Percentiles rank a stretch among this genome's conserved stretches.
phyloP scores from a whole-genome alignment of 2,113 vertebrate species.

The Lycocorax pyrrhopterus region DNA sequence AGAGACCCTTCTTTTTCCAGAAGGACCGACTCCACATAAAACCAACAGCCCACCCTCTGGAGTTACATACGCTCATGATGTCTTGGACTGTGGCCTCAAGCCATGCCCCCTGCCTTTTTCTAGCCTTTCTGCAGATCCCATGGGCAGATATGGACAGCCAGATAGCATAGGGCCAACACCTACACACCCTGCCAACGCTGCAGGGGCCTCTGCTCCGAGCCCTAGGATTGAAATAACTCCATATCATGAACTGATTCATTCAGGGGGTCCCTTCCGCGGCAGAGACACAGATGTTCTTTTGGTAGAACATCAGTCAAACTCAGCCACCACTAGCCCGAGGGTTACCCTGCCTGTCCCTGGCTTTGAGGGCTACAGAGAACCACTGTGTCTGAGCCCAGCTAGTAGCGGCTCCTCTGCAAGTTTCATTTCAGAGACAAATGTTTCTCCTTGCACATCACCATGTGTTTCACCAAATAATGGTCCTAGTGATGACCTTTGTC shows the following conservation, averaged over 20 bases:
- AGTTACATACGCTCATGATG: slow-evolving; percentile 83
- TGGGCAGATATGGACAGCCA: slow-evolving; percentile 82
- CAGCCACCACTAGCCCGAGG: slow-evolving; percentile 81
- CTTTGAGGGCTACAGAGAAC: slow-evolving; percentile 91
- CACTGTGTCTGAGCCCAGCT: slow-evolving; percentile 95
- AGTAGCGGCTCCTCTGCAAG: slow-evolving; percentile 98
- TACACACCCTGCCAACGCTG: slow-evolving; percentile 77
- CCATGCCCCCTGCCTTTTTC: slow-evolving; percentile 77
- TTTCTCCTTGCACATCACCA: slow-evolving; percentile 93
- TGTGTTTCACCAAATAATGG: slow-evolving; percentile 95
- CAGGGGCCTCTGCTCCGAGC: slow-evolving; percentile 83
- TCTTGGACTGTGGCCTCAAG: slow-evolving; percentile 87
- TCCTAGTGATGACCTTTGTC: slow-evolving; percentile 90
- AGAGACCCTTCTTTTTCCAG: slow-evolving; percentile 87
- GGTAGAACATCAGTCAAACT: slow-evolving; percentile 78
- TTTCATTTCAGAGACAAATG: slow-evolving; percentile 96
- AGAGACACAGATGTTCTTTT: slow-evolving; percentile 83
- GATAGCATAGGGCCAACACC: slow-evolving; percentile 83
- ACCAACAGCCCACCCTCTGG: slow-evolving; percentile 82
- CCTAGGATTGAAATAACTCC: slow-evolving; percentile 97
- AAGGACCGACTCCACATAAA: slow-evolving; percentile 90
- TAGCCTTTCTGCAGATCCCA: slow-evolving; percentile 76
- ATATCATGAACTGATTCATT: slow-evolving; percentile 90
- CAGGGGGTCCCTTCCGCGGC: slow-evolving; percentile 76
- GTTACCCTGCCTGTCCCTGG: slow-evolving; percentile 93